Percentiles rank a stretch among this genome's conserved stretches.
Evolutionary conservation across 2,888 invertebrate genomes (phyloP).

Genomic region (Neocrepidodera transversa): DNA sequence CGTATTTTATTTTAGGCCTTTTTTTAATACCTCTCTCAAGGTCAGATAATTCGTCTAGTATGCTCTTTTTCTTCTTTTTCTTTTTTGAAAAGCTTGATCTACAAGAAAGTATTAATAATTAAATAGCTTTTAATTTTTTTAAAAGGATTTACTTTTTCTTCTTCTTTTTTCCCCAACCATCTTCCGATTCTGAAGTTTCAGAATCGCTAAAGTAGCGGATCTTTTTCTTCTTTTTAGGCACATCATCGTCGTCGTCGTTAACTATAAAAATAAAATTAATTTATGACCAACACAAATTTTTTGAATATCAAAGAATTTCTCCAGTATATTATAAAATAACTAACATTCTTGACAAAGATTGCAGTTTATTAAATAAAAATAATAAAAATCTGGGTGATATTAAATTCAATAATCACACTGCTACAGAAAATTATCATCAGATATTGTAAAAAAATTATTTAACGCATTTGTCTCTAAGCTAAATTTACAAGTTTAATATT

Average conservation of each 20-base stretch:
- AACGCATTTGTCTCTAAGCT: too few species aligned
- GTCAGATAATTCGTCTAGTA: constrained; percentile 38
- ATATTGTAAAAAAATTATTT: too few species aligned
- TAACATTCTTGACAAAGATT: too few species aligned
- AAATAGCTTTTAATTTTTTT: constrained; percentile 30
- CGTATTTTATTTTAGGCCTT: constrained; percentile 63
- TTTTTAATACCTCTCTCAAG: constrained; percentile 56
- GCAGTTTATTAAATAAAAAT: too few species aligned
- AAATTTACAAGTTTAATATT: too few species aligned
- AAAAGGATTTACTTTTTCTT: constrained; percentile 47
- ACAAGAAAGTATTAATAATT: constrained; percentile 48
- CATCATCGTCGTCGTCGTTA: constrained; percentile 63
- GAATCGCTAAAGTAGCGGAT: constrained; percentile 68
- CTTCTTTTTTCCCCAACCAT: constrained; percentile 59
- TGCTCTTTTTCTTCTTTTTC: constrained; percentile 54
- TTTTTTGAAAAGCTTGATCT: constrained; percentile 50
- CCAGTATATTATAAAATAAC: too few species aligned
- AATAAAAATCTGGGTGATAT: too few species aligned
- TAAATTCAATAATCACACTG: too few species aligned
- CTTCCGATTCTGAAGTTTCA: constrained; percentile 68
- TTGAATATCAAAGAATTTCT: too few species aligned
- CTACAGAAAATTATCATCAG: too few species aligned
- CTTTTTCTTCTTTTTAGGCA: constrained; percentile 66
- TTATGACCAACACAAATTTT: too few species aligned
- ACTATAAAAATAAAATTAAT: constrained; percentile 30